Evolutionary conservation across 2,113 vertebrate species (phyloP).

Genomic region (Chelonoidis abingdonii): DNA sequence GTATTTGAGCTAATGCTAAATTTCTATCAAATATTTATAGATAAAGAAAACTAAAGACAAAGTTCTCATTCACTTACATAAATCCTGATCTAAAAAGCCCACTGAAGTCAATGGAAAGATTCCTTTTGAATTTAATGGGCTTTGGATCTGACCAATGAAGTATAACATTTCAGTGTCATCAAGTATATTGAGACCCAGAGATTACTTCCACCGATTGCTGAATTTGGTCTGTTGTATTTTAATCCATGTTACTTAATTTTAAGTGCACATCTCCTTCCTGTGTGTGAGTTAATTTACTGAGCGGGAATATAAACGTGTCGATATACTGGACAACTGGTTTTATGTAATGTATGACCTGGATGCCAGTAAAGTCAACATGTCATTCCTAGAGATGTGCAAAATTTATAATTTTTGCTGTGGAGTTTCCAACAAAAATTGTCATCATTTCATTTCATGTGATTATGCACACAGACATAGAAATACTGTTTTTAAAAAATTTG

Average conservation of each 20-base stretch:
- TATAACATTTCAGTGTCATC: not conserved
- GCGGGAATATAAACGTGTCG: not conserved
- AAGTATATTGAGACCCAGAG: not conserved
- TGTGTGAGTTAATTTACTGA: not conserved
- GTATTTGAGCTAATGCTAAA: not conserved
- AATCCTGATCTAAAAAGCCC: not conserved
- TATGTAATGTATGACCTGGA: not conserved
- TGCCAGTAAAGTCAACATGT: not conserved
- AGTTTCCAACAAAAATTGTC: not conserved
- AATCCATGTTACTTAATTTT: accelerated
- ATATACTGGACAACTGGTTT: not conserved
- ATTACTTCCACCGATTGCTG: not conserved
- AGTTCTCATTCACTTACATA: not conserved
- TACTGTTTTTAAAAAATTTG: conserved; percentile 34
- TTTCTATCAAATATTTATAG: not conserved
- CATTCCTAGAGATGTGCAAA: not conserved
- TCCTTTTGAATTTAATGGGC: not conserved
- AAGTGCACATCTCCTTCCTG: not conserved
- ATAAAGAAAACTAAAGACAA: not conserved
- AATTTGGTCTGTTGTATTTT: not conserved
- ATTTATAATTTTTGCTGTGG: not conserved
- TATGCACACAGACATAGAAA: conserved; percentile 13
- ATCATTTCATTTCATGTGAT: conserved; percentile 2
- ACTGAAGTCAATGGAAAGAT: not conserved
- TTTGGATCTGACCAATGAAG: not conserved